phyloP scores from a whole-genome alignment of 2,888 invertebrate genomes.

The Stenodera caucasica region DNA sequence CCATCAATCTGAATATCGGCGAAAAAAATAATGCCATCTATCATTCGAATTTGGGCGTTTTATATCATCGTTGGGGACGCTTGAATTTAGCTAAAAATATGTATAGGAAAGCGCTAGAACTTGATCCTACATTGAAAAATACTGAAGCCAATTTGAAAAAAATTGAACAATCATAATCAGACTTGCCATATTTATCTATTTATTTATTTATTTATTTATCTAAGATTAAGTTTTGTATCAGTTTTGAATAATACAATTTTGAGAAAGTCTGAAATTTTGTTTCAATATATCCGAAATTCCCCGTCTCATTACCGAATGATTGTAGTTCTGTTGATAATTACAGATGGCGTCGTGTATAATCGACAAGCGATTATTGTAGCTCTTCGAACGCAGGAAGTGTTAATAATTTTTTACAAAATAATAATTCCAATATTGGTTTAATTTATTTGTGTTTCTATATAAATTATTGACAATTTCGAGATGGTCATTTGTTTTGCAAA shows the following conservation, averaged over 20 bases:
- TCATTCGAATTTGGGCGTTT: slow-evolving; percentile 86
- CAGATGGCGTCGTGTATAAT: too few species aligned
- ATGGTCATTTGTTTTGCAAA: slow-evolving; percentile 11
- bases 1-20: slow-evolving; percentile 65
- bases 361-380: too few species aligned
- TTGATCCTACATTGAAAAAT: slow-evolving; percentile 71
- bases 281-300: too few species aligned
- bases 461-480: slow-evolving; percentile 39
- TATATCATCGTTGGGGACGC: slow-evolving; percentile 92
- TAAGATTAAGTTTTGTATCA: neutral
- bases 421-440: too few species aligned
- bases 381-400: too few species aligned
- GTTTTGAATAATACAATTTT: too few species aligned
- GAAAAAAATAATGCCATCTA: slow-evolving; percentile 70
- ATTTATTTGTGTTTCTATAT: slow-evolving; percentile 38
- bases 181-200: neutral
- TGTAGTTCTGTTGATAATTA: too few species aligned
- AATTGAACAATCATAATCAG: slow-evolving; percentile 25
- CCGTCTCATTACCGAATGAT: too few species aligned
- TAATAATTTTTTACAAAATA: too few species aligned
- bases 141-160: slow-evolving; percentile 70
- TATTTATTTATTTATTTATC: neutral
- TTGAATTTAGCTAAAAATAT: slow-evolving; percentile 69
- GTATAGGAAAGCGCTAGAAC: slow-evolving; percentile 73
- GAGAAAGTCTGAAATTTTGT: too few species aligned